Percentiles rank a stretch among this genome's conserved stretches.
Evolutionary conservation across 2,888 invertebrate genomes (phyloP).

Genomic region (Drosophila phalerata): DNA sequence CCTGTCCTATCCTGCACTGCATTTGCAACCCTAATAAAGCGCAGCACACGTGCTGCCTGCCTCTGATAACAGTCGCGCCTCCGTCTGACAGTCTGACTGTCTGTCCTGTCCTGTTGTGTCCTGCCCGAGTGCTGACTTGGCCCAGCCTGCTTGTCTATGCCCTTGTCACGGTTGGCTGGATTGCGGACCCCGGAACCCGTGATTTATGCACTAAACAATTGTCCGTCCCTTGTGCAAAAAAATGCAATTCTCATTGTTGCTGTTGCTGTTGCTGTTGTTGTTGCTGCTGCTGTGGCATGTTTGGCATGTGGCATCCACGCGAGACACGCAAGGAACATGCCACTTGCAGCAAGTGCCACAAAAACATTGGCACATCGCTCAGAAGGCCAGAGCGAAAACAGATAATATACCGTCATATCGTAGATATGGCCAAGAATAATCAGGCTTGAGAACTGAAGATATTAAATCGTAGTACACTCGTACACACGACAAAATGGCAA

Average conservation of each 20-base stretch:
- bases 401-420: too few species aligned
- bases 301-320: conserved; percentile 64
- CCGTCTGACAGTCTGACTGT: conserved; percentile 2
- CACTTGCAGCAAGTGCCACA: conserved; percentile 63
- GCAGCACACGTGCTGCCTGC: conserved; percentile 61
- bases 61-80: conserved; percentile 61
- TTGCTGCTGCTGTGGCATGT: conserved; percentile 53
- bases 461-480: background rate
- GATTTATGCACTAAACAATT: conserved; percentile 77
- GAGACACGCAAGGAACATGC: conserved; percentile 53
- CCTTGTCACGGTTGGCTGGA: conserved; percentile 14
- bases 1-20: conserved; percentile 45
- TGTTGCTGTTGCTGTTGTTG: conserved; percentile 31
- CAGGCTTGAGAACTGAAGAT: background rate
- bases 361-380: conserved; percentile 62
- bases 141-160: conserved; percentile 7
- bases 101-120: background rate
- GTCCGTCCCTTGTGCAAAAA: conserved; percentile 21
- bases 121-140: background rate
- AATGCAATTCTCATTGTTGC: conserved; percentile 45
- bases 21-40: conserved; percentile 76
- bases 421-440: background rate
- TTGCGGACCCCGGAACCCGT: conserved; percentile 41
- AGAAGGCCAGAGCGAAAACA: conserved; percentile 42
- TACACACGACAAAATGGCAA: background rate